phyloP scores from a whole-genome alignment of 2,888 invertebrate species.

The Megaustenia siamemsis region DNA sequence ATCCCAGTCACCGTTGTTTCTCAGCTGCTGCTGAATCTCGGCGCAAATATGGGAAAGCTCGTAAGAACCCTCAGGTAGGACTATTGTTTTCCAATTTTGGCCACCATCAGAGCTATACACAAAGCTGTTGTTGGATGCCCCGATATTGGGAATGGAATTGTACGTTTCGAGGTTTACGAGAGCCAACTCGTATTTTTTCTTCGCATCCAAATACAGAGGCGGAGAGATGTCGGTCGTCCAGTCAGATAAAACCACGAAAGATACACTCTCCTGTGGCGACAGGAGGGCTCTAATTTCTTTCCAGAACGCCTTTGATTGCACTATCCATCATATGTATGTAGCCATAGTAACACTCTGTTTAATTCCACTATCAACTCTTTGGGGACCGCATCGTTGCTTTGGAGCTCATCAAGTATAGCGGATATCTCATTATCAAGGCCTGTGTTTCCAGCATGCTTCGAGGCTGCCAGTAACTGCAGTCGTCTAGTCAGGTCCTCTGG shows the following conservation, averaged over 20 bases:
- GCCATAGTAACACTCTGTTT: background rate
- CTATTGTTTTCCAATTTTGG: background rate
- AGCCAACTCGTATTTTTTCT: background rate
- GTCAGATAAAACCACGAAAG: background rate
- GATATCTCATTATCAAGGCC: constrained; percentile 3
- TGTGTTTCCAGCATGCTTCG: constrained; percentile 6
- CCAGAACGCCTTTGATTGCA: background rate
- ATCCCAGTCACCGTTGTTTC: background rate
- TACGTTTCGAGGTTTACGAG: background rate
- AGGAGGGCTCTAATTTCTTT: background rate
- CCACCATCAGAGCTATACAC: background rate
- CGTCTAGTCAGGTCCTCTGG: background rate
- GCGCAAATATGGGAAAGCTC: background rate
- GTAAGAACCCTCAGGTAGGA: background rate
- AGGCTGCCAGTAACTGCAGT: background rate
- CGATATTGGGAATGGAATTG: background rate
- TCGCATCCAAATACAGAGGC: background rate
- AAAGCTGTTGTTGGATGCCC: background rate
- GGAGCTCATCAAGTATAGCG: background rate
- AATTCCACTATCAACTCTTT: background rate
- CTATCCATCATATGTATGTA: background rate
- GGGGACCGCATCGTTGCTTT: background rate
- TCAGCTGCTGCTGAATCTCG: too few relatives aligned
- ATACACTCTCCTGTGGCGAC: background rate
- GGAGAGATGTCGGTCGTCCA: background rate